Conservation (phyloP, 2,888 invertebrate genomes). For the Drosophila melanocephala region DNA sequence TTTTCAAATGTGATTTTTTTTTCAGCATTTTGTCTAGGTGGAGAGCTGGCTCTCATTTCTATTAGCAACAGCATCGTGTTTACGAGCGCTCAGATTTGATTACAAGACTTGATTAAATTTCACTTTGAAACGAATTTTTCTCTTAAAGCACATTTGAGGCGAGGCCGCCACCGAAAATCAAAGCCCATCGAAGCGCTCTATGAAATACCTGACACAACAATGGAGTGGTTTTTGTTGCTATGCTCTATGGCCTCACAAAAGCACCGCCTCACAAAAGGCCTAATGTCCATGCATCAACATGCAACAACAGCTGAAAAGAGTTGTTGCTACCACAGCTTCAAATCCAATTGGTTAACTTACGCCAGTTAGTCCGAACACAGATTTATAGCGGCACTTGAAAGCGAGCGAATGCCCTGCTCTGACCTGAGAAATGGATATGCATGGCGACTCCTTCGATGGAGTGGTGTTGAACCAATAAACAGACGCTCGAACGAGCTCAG, state of each 20-base stretch:
- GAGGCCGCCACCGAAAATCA: slow-evolving; percentile 41
- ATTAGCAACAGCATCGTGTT: slow-evolving; percentile 51
- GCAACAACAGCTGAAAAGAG: slow-evolving; percentile 1
- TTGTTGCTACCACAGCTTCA: background rate
- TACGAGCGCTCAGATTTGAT: slow-evolving; percentile 65
- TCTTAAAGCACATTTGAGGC: slow-evolving; percentile 32
- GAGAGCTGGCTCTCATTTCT: slow-evolving; percentile 59
- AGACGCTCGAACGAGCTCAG: slow-evolving; percentile 10
- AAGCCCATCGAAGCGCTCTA: slow-evolving; percentile 45
- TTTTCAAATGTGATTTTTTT: slow-evolving; percentile 58
- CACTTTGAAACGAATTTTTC: slow-evolving; percentile 35
- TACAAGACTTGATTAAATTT: slow-evolving; percentile 73
- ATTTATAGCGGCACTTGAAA: slow-evolving; percentile 3
- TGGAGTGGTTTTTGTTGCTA: slow-evolving; percentile 27
- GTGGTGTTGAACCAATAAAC: slow-evolving; percentile 34
- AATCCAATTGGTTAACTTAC: slow-evolving; percentile 31
- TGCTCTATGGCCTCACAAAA: slow-evolving; percentile 12
- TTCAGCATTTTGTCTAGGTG: slow-evolving; percentile 24
- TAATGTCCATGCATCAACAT: slow-evolving; percentile 2
- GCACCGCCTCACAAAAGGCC: slow-evolving; percentile 17
- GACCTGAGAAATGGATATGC: slow-evolving; percentile 5
- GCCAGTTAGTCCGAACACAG: slow-evolving; percentile 7
- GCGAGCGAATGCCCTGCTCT: background rate
- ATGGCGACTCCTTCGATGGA: slow-evolving; percentile 3
- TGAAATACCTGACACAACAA: slow-evolving; percentile 42